A percentile compares a stretch with the other conserved stretches of the same genome.
Evolutionary conservation across 2,888 invertebrate genomes (phyloP).

Genomic region (Agriopis marginaria): DNA sequence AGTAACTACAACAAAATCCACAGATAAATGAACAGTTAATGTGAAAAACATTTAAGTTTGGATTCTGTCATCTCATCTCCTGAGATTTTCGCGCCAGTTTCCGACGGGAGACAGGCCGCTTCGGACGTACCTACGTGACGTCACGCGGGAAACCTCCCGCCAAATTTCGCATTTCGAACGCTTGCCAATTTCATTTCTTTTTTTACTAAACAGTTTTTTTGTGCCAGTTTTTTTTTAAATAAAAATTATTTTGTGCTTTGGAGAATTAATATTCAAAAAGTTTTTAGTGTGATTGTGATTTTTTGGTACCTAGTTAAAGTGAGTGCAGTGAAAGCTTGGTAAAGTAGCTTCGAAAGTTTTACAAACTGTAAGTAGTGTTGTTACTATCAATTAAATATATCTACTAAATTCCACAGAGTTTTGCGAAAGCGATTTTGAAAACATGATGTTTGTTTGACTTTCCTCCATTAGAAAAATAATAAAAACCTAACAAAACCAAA

Average conservation of each 20-base stretch:
- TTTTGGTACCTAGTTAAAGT: conserved; percentile 8
- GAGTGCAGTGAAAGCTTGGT: conserved; percentile 21
- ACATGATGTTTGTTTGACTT: too few relatives aligned
- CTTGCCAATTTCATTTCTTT: conserved; percentile 31
- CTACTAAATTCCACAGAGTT: too few relatives aligned
- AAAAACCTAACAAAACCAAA: too few relatives aligned
- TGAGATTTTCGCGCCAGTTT: conserved; percentile 62
- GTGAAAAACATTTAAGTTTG: conserved; percentile 1
- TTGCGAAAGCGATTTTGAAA: too few relatives aligned
- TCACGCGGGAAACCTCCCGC: conserved; percentile 51
- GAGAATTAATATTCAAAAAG: conserved; percentile 1
- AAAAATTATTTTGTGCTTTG: conserved; percentile 5
- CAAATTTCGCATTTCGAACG: conserved; percentile 36
- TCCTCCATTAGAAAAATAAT: too few relatives aligned
- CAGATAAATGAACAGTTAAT: background rate
- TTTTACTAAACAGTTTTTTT: conserved; percentile 35
- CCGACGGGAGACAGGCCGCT: conserved; percentile 55
- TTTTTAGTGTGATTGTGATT: conserved; percentile 29
- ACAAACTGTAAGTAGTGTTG: conserved; percentile 17
- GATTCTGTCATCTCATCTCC: conserved; percentile 43
- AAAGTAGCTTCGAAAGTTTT: conserved; percentile 6
- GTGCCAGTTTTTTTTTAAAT: background rate
- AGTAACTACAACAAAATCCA: background rate
- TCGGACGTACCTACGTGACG: conserved; percentile 53
- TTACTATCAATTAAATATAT: too few relatives aligned